phyloP scores from a whole-genome alignment of 2,797 vertebrate species.

The Ara ararauna region DNA sequence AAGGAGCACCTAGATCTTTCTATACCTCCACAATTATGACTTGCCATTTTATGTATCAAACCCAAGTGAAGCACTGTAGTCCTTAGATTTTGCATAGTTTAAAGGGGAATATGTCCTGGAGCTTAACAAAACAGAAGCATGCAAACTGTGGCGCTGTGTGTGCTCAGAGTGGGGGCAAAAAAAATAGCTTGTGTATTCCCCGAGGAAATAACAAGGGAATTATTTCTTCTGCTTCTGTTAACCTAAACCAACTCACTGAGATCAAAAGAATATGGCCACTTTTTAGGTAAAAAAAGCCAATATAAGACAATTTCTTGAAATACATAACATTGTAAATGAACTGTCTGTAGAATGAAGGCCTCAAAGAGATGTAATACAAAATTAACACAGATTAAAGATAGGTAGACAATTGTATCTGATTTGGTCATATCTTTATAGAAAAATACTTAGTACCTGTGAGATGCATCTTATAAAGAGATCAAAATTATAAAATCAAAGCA shows the following conservation, averaged over 20 bases:
- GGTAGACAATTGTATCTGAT: background rate
- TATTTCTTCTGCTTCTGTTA: background rate
- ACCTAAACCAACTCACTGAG: background rate
- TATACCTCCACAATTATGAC: background rate
- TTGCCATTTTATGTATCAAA: background rate
- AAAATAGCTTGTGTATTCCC: background rate
- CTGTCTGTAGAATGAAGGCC: background rate
- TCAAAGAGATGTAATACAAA: background rate
- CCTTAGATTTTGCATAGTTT: background rate
- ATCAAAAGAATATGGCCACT: background rate
- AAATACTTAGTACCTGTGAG: background rate
- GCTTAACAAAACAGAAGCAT: background rate
- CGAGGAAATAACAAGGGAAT: background rate
- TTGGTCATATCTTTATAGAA: background rate
- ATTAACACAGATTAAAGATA: background rate
- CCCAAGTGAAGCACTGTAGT: background rate
- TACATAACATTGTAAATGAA: background rate
- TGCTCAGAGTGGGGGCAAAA: background rate
- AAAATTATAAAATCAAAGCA: background rate
- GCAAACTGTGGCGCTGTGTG: background rate
- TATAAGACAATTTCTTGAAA: background rate
- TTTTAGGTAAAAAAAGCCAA: background rate
- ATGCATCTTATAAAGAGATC: background rate
- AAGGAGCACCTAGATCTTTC: background rate
- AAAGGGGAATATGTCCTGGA: background rate